These are phyloP conservation scores for Montipora efflorescens DNA, from an alignment of 64 coral and sea anemone species.

Conservation along the genomic window DNA sequence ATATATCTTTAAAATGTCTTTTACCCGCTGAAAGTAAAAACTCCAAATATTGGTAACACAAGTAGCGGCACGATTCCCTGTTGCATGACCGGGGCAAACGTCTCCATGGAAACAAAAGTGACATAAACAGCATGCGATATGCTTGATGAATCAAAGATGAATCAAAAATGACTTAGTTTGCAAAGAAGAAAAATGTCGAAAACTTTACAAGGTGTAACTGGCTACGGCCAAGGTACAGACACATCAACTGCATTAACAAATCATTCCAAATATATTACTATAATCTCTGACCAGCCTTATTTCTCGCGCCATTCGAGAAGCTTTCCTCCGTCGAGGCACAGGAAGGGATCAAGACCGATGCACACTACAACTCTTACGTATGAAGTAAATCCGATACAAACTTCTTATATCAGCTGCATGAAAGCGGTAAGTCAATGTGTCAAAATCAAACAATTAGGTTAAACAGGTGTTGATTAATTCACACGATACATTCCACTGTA, in stretches of 20 bases:
- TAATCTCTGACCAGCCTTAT: constrained; percentile 80
- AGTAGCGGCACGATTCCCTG: background rate
- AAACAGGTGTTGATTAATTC: constrained; percentile 13
- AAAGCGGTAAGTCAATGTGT: constrained; percentile 78
- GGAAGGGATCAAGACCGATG: constrained; percentile 79
- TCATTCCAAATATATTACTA: constrained; percentile 78
- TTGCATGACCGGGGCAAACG: background rate
- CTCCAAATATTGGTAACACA: too few species aligned
- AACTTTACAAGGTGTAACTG: constrained; percentile 31
- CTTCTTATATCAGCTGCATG: constrained; percentile 70
- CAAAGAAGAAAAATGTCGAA: constrained; percentile 38
- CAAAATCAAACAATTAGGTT: background rate
- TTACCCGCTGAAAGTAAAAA: too few species aligned
- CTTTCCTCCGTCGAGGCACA: constrained; percentile 48
- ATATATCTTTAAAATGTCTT: too few species aligned
- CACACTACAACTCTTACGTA: constrained; percentile 71
- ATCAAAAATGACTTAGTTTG: constrained; percentile 14
- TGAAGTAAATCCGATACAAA: constrained; percentile 57
- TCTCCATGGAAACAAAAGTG: constrained; percentile 36
- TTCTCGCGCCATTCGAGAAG: constrained; percentile 81
- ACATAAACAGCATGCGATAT: background rate
- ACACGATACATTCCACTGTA: background rate
- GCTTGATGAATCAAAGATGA: background rate
- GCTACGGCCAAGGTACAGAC: constrained; percentile 78
- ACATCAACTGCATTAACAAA: constrained; percentile 82